These are phyloP conservation scores for Venusia cambrica DNA, from an alignment of 2,888 invertebrate genomes.

Conservation along the genomic window DNA sequence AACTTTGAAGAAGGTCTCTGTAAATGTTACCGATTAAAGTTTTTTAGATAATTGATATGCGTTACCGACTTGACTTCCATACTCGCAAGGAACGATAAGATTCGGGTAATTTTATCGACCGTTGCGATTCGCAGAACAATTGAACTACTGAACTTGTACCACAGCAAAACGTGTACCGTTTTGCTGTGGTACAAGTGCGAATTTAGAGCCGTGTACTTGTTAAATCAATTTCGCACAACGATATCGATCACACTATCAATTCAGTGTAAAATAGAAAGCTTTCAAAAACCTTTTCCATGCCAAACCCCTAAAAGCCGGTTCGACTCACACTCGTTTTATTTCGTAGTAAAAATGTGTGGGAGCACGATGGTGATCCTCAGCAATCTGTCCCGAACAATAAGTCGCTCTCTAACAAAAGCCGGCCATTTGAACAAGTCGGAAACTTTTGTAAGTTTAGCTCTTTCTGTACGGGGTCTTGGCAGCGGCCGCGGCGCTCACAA, in stretches of 20 bases:
- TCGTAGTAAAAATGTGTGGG: slow-evolving; percentile 49
- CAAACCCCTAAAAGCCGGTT: slow-evolving; percentile 27
- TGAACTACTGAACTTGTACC: too few relatives aligned
- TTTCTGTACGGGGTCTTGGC: slow-evolving; percentile 74
- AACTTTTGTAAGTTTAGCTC: slow-evolving; percentile 80
- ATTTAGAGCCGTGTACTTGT: too few relatives aligned
- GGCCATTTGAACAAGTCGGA: slow-evolving; percentile 78
- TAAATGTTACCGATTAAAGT: too few relatives aligned
- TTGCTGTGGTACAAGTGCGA: too few relatives aligned
- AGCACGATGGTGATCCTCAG: slow-evolving; percentile 65
- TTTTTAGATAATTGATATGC: too few relatives aligned
- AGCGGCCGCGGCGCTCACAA: slow-evolving; percentile 66
- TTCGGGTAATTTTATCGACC: too few relatives aligned
- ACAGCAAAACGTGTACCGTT: too few relatives aligned
- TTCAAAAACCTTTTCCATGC: slow-evolving; percentile 15
- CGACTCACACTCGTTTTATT: slow-evolving; percentile 31
- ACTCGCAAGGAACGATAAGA: too few relatives aligned
- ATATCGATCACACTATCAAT: slow-evolving; percentile 8
- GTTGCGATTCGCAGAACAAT: too few relatives aligned
- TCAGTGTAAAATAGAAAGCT: slow-evolving; percentile 15
- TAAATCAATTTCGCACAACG: too few relatives aligned
- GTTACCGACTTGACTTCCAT: too few relatives aligned
- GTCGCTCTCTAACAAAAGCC: slow-evolving; percentile 78
- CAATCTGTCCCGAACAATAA: slow-evolving; percentile 81
- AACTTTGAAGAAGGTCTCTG: too few relatives aligned